A percentile compares a stretch with the other conserved stretches of the same genome.
Evolutionary conservation across 1,140 invertebrate species (phyloP).

Genomic region (Drosophila kohkoa): DNA sequence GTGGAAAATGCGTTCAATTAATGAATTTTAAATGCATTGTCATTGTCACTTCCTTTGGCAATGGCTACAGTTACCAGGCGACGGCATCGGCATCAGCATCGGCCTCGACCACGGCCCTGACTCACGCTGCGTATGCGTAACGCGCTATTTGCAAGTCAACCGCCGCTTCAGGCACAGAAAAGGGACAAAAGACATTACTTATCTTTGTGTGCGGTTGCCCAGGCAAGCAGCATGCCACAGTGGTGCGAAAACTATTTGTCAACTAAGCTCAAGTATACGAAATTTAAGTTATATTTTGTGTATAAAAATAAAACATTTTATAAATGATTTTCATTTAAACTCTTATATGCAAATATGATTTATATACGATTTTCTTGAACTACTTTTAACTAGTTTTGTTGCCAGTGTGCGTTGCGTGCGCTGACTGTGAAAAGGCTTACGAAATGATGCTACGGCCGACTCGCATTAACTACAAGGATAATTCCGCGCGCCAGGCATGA

Average conservation of each 20-base stretch:
- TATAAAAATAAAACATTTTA: no score
- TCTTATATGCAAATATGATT: no score
- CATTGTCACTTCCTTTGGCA: conserved; percentile 61
- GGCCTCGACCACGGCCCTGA: background rate
- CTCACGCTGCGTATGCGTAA: conserved; percentile 67
- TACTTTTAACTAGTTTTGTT: background rate
- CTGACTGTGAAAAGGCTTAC: conserved; percentile 51
- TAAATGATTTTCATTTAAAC: no score
- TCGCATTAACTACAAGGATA: conserved; percentile 79
- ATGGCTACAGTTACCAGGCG: background rate
- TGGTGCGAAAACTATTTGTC: conserved; percentile 18
- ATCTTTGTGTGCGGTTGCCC: conserved; percentile 54
- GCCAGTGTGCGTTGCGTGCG: conserved; percentile 63
- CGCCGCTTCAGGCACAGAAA: conserved; percentile 30
- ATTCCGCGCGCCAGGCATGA: conserved; percentile 59
- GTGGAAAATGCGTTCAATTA: conserved; percentile 75
- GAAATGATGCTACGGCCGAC: conserved; percentile 36
- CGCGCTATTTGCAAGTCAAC: conserved; percentile 75
- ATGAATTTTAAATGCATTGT: conserved; percentile 80
- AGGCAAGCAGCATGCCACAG: conserved; percentile 35
- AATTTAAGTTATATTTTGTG: no score
- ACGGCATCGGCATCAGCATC: background rate
- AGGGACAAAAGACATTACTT: conserved; percentile 51
- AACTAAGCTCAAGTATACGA: background rate
- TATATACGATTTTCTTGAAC: no score